Conservation (phyloP, 2,797 vertebrate species). For the Antennarius maculatus region DNA sequence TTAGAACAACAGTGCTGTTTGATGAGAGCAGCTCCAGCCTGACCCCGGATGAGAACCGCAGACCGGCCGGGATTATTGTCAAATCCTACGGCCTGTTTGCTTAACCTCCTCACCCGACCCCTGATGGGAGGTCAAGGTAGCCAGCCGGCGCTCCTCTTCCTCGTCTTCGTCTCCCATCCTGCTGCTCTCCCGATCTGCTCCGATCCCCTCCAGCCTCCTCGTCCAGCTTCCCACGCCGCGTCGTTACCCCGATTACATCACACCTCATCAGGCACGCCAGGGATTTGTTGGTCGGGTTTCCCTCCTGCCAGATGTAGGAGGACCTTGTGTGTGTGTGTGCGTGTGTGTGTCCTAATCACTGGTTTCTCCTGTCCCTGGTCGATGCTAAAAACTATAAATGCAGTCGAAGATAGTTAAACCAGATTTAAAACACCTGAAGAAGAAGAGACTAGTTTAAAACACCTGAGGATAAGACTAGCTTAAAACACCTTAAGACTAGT, state of each 20-base stretch:
- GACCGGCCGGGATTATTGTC: constrained; percentile 64
- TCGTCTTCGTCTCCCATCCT: constrained; percentile 33
- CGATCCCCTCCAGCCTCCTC: constrained; percentile 6
- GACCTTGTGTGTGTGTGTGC: neutral
- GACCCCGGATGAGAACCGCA: constrained; percentile 20
- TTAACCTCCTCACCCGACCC: constrained; percentile 77
- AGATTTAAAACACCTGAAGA: too few relatives aligned
- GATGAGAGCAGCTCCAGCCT: constrained; percentile 41
- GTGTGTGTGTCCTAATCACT: constrained; percentile 26
- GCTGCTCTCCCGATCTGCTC: constrained; percentile 24
- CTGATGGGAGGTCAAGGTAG: constrained; percentile 55
- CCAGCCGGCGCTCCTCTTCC: constrained; percentile 7
- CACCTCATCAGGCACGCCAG: constrained; percentile 74
- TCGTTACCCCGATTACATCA: constrained; percentile 81
- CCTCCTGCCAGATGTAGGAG: constrained; percentile 48
- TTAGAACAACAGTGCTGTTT: constrained; percentile 70
- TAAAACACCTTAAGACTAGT: too few relatives aligned
- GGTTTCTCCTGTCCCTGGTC: neutral
- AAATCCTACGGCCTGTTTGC: constrained; percentile 75
- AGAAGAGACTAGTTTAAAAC: too few relatives aligned
- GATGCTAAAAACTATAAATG: neutral
- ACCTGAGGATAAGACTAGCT: too few relatives aligned
- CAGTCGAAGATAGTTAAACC: neutral
- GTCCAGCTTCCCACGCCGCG: constrained; percentile 44
- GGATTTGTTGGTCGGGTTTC: constrained; percentile 35